These are phyloP conservation scores for Margaritifera margaritifera DNA, from an alignment of 2,888 invertebrate species.

Conservation along the genomic window DNA sequence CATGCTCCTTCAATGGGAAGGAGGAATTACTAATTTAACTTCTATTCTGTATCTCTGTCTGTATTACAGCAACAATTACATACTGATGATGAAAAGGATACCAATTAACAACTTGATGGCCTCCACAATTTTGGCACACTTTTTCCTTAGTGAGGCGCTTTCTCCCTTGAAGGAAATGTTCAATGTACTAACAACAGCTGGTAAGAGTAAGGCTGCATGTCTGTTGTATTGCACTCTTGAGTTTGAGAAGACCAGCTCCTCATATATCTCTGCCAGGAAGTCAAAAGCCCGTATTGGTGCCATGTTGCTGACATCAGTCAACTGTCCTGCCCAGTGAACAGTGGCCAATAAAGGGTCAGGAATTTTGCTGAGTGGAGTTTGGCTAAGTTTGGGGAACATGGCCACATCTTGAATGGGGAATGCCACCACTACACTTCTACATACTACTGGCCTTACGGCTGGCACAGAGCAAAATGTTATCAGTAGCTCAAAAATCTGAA, in stretches of 20 bases:
- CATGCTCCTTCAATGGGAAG: no score
- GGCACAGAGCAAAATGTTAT: constrained; percentile 68
- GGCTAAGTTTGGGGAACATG: constrained; percentile 28
- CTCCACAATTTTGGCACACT: constrained; percentile 61
- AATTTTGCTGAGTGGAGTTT: constrained; percentile 41
- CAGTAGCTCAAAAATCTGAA: constrained; percentile 72
- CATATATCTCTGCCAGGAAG: constrained; percentile 53
- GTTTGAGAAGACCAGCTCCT: constrained; percentile 57
- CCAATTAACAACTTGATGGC: constrained; percentile 50
- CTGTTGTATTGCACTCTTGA: constrained; percentile 41
- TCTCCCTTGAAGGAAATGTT: constrained; percentile 35
- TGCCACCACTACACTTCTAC: constrained; percentile 42
- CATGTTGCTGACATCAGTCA: constrained; percentile 53
- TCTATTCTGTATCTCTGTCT: no score
- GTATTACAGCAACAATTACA: no score
- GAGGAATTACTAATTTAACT: no score
- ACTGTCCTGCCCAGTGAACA: constrained; percentile 63
- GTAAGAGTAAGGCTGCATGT: constrained; percentile 53
- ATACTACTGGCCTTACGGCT: constrained; percentile 44
- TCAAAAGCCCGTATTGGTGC: constrained; percentile 60
- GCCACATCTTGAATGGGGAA: constrained; percentile 36
- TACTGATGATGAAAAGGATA: constrained; percentile 25
- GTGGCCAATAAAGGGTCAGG: constrained; percentile 62
- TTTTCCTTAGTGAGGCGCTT: constrained; percentile 39
- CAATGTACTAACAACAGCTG: constrained; percentile 52